Percentiles rank a stretch among this genome's conserved stretches.
These are phyloP conservation scores for Rhabdomys dilectus DNA, from an alignment of 2,113 vertebrate genomes.

Conservation along the genomic window DNA sequence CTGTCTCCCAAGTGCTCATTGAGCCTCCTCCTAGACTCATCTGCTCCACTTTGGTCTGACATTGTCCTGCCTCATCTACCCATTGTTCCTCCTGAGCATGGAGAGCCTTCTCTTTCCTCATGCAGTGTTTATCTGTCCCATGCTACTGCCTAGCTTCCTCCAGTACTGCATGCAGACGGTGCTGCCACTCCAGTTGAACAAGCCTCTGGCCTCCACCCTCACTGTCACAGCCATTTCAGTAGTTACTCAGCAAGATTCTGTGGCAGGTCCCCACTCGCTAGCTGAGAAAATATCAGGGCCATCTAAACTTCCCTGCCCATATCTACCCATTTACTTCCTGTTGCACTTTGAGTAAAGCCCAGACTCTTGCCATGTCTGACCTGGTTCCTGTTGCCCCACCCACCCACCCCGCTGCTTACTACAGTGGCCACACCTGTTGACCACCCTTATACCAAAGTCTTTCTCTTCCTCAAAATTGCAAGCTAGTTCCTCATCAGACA, in stretches of 20 bases:
- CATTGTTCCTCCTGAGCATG: not conserved
- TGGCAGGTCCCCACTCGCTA: not conserved
- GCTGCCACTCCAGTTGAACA: not conserved
- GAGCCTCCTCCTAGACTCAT: not conserved
- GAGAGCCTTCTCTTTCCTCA: not conserved
- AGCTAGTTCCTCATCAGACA: not conserved
- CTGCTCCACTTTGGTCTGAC: not conserved
- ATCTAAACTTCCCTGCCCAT: not conserved
- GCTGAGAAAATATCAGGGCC: not conserved
- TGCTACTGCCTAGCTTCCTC: not conserved
- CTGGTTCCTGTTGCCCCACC: not conserved
- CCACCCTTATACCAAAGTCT: not conserved
- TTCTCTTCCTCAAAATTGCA: constrained; percentile 58
- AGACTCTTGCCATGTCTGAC: not conserved
- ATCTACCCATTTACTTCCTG: not conserved
- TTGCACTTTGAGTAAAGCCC: not conserved
- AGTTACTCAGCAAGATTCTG: not conserved
- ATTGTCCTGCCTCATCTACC: not conserved
- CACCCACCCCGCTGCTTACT: too few species aligned
- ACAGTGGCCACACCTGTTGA: constrained; percentile 53
- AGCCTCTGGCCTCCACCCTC: not conserved
- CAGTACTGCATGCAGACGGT: not conserved
- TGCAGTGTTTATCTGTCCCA: not conserved
- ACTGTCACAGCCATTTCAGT: not conserved
- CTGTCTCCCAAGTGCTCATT: not conserved